These are phyloP conservation scores for Lasiurus cinereus DNA, from an alignment of 2,113 vertebrate species.

Conservation along the genomic window DNA sequence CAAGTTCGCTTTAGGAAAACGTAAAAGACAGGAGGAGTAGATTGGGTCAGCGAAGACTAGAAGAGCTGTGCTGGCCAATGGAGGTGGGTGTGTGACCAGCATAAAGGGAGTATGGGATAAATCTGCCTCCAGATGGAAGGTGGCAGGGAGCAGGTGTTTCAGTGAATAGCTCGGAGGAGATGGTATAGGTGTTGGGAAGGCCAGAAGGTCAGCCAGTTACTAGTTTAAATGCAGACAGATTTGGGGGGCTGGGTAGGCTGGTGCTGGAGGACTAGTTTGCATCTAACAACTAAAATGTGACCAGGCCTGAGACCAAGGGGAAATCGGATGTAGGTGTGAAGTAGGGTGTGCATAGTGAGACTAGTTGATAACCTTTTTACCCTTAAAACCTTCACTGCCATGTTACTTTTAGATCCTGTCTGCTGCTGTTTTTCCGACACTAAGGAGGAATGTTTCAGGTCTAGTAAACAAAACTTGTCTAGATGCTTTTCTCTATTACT, in stretches of 20 bases:
- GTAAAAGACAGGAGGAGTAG: not conserved
- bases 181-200: not conserved
- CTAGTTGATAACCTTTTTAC: not conserved
- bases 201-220: not conserved
- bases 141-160: not conserved
- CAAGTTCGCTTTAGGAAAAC: constrained; percentile 8
- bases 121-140: not conserved
- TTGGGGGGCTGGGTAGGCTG: not conserved
- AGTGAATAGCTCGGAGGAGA: not conserved
- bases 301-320: not conserved
- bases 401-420: not conserved
- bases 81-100: not conserved
- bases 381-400: not conserved
- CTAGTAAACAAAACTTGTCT: constrained; percentile 12
- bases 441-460: not conserved
- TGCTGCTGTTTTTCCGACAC: not conserved
- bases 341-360: not conserved
- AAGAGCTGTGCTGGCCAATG: too few species aligned
- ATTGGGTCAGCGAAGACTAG: not conserved
- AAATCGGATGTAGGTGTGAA: not conserved
- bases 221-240: not conserved
- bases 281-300: not conserved
- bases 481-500: not conserved
- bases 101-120: not conserved
- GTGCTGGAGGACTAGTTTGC: not conserved